Evolutionary conservation across 35 echinoderm and acorn worm genomes (phyloP).

Genomic region (Heliocidaris erythrogramma): DNA sequence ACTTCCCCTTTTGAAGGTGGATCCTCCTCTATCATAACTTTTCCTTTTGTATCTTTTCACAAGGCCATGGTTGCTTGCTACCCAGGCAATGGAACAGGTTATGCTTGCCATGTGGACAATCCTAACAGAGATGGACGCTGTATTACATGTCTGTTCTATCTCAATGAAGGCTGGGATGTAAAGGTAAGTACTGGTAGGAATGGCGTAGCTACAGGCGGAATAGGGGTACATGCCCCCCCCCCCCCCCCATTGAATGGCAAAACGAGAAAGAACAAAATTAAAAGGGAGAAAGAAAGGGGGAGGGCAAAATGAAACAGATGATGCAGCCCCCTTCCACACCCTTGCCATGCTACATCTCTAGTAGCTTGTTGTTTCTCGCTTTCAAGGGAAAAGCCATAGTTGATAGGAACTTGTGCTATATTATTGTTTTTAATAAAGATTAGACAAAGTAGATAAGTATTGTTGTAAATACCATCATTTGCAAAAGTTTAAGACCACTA

Average conservation of each 20-base stretch:
- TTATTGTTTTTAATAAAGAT: too few relatives aligned
- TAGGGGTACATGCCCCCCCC: background rate
- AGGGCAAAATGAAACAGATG: background rate
- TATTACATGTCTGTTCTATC: conserved; percentile 86
- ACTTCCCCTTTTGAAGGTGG: too few relatives aligned
- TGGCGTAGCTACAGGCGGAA: background rate
- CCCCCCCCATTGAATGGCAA: background rate
- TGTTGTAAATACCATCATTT: too few relatives aligned
- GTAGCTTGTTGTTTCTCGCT: too few relatives aligned
- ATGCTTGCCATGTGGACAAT: conserved; percentile 92
- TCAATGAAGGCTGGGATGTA: conserved; percentile 88
- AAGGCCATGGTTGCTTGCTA: conserved; percentile 97
- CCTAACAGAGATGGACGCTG: conserved; percentile 92
- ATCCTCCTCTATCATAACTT: background rate
- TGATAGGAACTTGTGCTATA: too few relatives aligned
- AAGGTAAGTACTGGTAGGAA: conserved; percentile 41
- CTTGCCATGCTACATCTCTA: too few relatives aligned
- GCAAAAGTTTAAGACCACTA: too few relatives aligned
- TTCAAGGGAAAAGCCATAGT: too few relatives aligned
- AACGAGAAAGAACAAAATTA: background rate
- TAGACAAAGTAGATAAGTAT: too few relatives aligned
- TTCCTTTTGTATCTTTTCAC: conserved; percentile 30
- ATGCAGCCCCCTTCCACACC: too few relatives aligned
- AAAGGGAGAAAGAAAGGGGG: background rate
- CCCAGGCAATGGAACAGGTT: conserved; percentile 90